phyloP scores from a whole-genome alignment of 92 coral and sea anemone species.

The Palythoa grandiflora region DNA sequence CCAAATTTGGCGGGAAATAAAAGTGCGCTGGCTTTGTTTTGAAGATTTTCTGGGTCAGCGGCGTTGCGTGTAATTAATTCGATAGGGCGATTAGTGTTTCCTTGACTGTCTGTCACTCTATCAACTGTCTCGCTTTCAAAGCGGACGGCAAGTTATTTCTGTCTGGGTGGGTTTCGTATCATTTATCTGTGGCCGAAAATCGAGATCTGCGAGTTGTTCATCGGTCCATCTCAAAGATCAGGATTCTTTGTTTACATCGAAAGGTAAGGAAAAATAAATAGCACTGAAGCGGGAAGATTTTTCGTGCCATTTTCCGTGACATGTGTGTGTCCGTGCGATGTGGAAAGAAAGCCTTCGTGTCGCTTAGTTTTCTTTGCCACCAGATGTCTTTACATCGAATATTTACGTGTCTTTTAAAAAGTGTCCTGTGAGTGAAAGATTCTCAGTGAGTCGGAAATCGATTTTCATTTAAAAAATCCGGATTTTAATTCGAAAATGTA shows the following conservation, averaged over 20 bases:
- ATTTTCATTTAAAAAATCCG: background rate
- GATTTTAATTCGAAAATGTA: slow-evolving; percentile 3
- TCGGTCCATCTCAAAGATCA: background rate
- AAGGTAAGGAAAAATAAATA: slow-evolving; percentile 16
- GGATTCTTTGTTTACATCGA: background rate
- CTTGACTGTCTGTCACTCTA: slow-evolving; percentile 46
- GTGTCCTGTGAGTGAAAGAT: background rate
- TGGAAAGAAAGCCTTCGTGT: slow-evolving; percentile 4
- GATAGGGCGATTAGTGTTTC: slow-evolving; percentile 45
- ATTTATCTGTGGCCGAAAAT: slow-evolving; percentile 25
- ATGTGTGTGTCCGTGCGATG: slow-evolving; percentile 47
- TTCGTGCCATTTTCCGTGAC: slow-evolving; percentile 28
- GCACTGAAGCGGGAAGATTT: background rate
- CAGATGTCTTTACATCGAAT: background rate
- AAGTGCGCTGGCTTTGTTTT: background rate
- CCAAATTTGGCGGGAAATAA: slow-evolving; percentile 1
- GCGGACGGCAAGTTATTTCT: slow-evolving; percentile 13
- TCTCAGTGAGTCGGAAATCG: background rate
- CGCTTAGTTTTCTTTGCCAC: background rate
- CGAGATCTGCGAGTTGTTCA: background rate
- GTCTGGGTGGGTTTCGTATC: slow-evolving; percentile 43
- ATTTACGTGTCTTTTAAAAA: background rate
- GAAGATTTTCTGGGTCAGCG: slow-evolving; percentile 16
- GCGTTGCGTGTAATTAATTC: slow-evolving; percentile 35
- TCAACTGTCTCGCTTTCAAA: slow-evolving; percentile 50